Conservation (phyloP, 2,888 invertebrate species). For the Gnatocerus cornutus region DNA sequence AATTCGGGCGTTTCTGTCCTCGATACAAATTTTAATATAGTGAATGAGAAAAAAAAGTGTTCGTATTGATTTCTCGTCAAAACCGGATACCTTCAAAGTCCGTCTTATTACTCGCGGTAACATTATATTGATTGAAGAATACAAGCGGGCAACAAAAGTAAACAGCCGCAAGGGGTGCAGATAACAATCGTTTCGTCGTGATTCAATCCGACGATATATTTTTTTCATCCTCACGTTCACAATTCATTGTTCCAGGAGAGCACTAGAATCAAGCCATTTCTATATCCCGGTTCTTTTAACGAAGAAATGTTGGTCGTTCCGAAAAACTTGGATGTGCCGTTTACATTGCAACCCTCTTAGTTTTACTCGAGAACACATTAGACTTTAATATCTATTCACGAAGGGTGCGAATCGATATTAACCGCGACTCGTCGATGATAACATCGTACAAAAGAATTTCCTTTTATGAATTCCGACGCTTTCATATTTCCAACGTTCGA, state of each 20-base stretch:
- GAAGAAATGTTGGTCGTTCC: slow-evolving; percentile 30
- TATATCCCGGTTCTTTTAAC: slow-evolving; percentile 28
- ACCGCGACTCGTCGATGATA: slow-evolving; percentile 26
- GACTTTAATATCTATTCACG: slow-evolving; percentile 55
- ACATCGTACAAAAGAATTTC: slow-evolving; percentile 37
- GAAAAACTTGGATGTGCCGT: slow-evolving; percentile 37
- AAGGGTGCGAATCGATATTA: slow-evolving; percentile 44
- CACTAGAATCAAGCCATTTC: slow-evolving; percentile 36
- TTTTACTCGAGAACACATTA: slow-evolving; percentile 53
- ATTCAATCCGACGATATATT: slow-evolving; percentile 45
- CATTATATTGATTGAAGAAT: slow-evolving; percentile 41
- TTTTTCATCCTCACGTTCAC: slow-evolving; percentile 49
- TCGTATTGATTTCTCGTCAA: slow-evolving; percentile 19
- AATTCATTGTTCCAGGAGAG: slow-evolving; percentile 48
- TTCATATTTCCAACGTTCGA: slow-evolving; percentile 16
- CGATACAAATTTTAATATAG: slow-evolving; percentile 27
- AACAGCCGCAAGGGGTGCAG: slow-evolving; percentile 45
- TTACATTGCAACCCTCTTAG: slow-evolving; percentile 53
- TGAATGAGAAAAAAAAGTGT: slow-evolving; percentile 1
- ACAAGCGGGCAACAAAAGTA: slow-evolving; percentile 37
- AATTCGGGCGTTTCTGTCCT: neutral
- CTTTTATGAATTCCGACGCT: slow-evolving; percentile 31
- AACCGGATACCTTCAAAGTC: slow-evolving; percentile 12
- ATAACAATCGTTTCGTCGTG: slow-evolving; percentile 43
- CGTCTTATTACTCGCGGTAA: slow-evolving; percentile 37